These are phyloP conservation scores for Andrena praecox DNA, from an alignment of 2,888 invertebrate species.

Conservation along the genomic window DNA sequence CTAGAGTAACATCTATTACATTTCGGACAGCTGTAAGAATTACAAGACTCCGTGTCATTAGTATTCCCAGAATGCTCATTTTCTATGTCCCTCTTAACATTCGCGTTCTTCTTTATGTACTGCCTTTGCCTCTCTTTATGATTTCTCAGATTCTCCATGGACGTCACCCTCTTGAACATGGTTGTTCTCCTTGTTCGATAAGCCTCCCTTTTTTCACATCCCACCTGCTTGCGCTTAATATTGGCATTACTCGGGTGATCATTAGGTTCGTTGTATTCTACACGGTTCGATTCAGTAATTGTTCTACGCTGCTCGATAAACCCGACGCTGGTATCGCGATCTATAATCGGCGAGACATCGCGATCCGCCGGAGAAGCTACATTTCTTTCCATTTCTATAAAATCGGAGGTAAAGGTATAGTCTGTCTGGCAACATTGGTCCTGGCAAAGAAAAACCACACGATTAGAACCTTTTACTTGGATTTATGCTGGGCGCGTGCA, in stretches of 20 bases:
- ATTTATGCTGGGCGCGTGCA: background rate
- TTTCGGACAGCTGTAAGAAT: conserved; percentile 62
- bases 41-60: conserved; percentile 44
- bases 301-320: background rate
- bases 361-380: background rate
- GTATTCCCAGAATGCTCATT: conserved; percentile 41
- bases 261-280: conserved; percentile 12
- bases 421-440: conserved; percentile 74
- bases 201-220: conserved; percentile 63
- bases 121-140: conserved; percentile 78
- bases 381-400: conserved; percentile 32
- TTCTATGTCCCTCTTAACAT: conserved; percentile 62
- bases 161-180: conserved; percentile 78
- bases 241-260: conserved; percentile 5
- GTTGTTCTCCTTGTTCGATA: conserved; percentile 71
- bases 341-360: background rate
- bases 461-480: background rate
- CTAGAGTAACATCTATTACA: conserved; percentile 72
- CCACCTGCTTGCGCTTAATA: conserved; percentile 40
- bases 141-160: conserved; percentile 78
- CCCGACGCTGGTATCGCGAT: background rate
- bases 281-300: conserved; percentile 1
- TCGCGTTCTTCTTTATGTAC: conserved; percentile 75
- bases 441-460: conserved; percentile 55
- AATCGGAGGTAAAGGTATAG: conserved; percentile 13